Conservation (phyloP, 2,888 invertebrate genomes). For the Dynastes hyllus region DNA sequence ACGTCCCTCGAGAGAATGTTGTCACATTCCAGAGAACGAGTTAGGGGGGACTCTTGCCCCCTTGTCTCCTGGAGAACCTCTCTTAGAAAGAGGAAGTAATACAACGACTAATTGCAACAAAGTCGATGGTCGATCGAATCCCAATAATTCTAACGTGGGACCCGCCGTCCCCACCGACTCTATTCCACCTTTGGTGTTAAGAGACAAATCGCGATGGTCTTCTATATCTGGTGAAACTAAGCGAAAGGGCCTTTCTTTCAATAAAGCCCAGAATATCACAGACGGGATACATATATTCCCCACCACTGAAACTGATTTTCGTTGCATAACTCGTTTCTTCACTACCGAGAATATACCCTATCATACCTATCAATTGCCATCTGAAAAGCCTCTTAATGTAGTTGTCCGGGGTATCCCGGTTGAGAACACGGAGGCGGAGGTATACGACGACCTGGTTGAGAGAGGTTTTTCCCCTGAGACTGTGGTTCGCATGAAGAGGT, state of each 20-base stretch:
- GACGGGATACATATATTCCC: background rate
- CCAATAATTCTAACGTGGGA: no score
- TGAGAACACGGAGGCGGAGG: background rate
- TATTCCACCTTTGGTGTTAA: background rate
- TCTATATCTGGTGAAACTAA: background rate
- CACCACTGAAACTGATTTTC: background rate
- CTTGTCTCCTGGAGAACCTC: no score
- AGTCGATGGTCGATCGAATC: no score
- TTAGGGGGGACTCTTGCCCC: no score
- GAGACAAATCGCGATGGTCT: background rate
- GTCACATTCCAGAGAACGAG: no score
- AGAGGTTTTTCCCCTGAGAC: background rate
- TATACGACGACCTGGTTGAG: no score
- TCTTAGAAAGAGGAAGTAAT: no score
- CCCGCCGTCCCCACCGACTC: background rate
- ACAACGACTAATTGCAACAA: no score
- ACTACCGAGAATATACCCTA: background rate
- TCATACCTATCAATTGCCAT: no score
- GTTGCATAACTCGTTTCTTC: background rate
- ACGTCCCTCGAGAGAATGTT: no score
- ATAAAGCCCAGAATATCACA: background rate
- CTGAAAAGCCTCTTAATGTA: no score
- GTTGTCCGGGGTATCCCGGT: background rate
- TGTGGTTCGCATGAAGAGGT: no score
- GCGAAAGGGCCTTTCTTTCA: background rate